These are phyloP conservation scores for Athalia circularis DNA, from an alignment of 2,888 invertebrate species.

Conservation along the genomic window DNA sequence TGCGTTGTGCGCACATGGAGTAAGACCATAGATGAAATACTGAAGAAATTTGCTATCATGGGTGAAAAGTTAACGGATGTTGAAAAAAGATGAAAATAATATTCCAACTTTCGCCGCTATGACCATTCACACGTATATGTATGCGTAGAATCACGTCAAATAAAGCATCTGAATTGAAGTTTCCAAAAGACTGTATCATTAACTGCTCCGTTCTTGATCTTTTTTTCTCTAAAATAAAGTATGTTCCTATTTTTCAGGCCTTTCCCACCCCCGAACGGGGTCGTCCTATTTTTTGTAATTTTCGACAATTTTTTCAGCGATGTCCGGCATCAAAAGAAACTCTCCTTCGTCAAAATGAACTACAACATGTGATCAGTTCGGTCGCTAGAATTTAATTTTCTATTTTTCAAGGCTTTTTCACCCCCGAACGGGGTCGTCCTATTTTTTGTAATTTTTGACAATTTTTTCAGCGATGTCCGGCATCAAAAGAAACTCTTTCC, in stretches of 20 bases:
- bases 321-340: not conserved
- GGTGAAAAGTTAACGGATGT: no score
- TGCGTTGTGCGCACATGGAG: conserved; percentile 12
- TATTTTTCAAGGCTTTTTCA: not conserved
- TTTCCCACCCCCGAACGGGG: not conserved
- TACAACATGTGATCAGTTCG: not conserved
- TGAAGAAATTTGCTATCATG: not conserved
- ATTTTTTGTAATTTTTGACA: not conserved
- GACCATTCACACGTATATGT: no score
- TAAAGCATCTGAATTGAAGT: no score
- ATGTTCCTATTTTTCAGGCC: not conserved
- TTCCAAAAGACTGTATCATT: no score
- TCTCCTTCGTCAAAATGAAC: not conserved
- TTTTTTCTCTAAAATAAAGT: not conserved
- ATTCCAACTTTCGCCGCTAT: no score
- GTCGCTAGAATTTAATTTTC: not conserved
- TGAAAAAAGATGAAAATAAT: conserved; percentile 3
- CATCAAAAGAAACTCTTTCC: not conserved
- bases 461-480: not conserved
- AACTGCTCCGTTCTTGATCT: not conserved
- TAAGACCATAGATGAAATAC: conserved; percentile 13
- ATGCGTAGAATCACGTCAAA: no score
- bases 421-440: not conserved
- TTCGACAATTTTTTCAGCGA: not conserved
- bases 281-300: not conserved